These are phyloP conservation scores for Phrynosoma platyrhinos DNA, from an alignment of 2,113 vertebrate species.

Conservation along the genomic window DNA sequence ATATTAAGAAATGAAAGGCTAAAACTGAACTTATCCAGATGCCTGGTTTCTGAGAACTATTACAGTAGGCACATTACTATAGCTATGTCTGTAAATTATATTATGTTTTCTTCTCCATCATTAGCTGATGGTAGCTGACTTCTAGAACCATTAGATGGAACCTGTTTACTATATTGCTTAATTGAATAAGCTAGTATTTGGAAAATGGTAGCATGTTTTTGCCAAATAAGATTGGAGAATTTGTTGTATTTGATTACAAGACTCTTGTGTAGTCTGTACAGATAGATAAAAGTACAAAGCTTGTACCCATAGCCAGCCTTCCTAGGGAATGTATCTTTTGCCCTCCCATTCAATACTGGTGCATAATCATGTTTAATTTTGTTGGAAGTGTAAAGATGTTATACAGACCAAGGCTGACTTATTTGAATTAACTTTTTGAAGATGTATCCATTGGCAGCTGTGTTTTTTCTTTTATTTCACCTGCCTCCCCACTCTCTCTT, in stretches of 20 bases:
- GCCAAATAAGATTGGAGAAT: slow-evolving; percentile 60
- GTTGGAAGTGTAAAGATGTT: slow-evolving; percentile 3
- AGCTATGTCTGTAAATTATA: slow-evolving; percentile 66
- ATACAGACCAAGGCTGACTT: not conserved
- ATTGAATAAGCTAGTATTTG: slow-evolving; percentile 68
- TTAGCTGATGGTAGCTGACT: slow-evolving; percentile 55
- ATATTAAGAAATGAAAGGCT: slow-evolving; percentile 51
- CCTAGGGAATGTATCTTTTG: not conserved
- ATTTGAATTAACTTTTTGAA: slow-evolving; percentile 16
- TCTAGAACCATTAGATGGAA: slow-evolving; percentile 59
- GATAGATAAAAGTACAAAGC: slow-evolving; percentile 38
- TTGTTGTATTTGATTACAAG: slow-evolving; percentile 63
- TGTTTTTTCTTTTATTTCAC: not conserved
- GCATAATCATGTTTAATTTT: not conserved
- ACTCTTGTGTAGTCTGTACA: slow-evolving; percentile 41
- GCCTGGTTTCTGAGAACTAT: slow-evolving; percentile 58
- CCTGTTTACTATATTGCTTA: slow-evolving; percentile 61
- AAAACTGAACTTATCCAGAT: slow-evolving; percentile 60
- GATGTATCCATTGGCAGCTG: not conserved
- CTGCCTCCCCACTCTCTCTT: not conserved
- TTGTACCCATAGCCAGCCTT: not conserved
- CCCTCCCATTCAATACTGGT: slow-evolving; percentile 4
- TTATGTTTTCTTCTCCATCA: slow-evolving; percentile 51
- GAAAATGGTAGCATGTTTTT: slow-evolving; percentile 55
- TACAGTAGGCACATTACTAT: slow-evolving; percentile 39